Evolutionary conservation across 1,140 invertebrate species (phyloP), one percentile per base, ranked within the genome.

Genomic region (Cherax quadricarinatus): DNA sequence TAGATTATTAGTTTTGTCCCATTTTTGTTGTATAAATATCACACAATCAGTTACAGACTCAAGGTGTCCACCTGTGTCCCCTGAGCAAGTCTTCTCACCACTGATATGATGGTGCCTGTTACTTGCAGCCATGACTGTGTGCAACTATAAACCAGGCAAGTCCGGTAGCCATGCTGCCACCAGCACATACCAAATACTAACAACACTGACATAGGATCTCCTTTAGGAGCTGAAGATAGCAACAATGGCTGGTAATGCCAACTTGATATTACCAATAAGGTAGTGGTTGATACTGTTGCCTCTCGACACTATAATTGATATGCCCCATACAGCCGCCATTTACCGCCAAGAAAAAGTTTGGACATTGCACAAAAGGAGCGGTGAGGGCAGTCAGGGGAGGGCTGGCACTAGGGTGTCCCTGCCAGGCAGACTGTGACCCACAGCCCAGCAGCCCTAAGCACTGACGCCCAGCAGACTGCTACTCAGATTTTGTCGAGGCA

Each of bases 401-500:
- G 66, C 41, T 51, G 70, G 70, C 60, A 62, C 66, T 75, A n/a
- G 85, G 85, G 70, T 48, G 49, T 51, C 49, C 41, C 66, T 83
- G 81, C 85, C 41, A 51, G 62, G 66, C 62, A 86, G 66, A 70
- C 85, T 57, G 30, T 75, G 49, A 51, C 41, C 48, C 66, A 21
- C 70, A 62, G 51, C 51, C 81, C 81, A 83, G 51, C 51, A 83
- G 24, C 81, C 81, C 51, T 83, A 60, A 60, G 70, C 85, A 86
- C 41, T 48, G 85, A 86, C 62, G 60, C 85, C 85, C 24, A 49
- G 85, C 66, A 86, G 41, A 70, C 51, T 60, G n/a, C 81, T 92
- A 94, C 92, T 94, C 93, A 18, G 90, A 91, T 82, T 94, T 94
- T 83, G 78, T 90, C 12, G 89, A 91, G 41, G 92, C 89, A 81